Percentiles rank a stretch among this genome's conserved stretches.
Conservation (phyloP, 1,140 invertebrate species). For the Brachionus sp. region DNA sequence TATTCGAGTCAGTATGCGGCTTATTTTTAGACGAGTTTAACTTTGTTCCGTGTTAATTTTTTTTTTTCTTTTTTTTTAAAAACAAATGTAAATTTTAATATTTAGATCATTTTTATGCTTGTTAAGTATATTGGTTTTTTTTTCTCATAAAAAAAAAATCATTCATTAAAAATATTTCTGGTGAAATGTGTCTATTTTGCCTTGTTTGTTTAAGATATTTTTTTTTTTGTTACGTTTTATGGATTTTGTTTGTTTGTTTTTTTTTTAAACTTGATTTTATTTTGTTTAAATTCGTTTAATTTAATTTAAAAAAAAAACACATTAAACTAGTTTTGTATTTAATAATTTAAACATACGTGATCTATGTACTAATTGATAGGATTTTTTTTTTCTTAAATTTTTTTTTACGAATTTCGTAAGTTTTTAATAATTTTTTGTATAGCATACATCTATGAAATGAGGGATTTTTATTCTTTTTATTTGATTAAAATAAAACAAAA, state of each 20-base stretch:
- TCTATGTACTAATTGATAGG: background rate
- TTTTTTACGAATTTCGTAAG: background rate
- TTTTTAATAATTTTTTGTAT: background rate
- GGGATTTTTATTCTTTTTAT: background rate
- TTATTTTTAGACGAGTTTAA: conserved; percentile 10
- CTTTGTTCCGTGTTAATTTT: background rate
- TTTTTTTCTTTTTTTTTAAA: background rate
- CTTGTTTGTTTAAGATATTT: background rate
- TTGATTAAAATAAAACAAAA: background rate
- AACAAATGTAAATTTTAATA: background rate
- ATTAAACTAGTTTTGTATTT: background rate
- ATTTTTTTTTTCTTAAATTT: background rate
- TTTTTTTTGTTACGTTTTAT: background rate
- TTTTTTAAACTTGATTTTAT: background rate
- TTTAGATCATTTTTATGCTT: background rate
- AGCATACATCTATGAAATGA: background rate
- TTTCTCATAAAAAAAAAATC: background rate
- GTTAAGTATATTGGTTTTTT: background rate
- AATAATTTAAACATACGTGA: background rate
- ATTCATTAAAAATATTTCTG: too few relatives aligned
- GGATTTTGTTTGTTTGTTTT: background rate
- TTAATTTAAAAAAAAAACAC: background rate
- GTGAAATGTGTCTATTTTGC: too few relatives aligned
- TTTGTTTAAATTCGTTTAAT: background rate
- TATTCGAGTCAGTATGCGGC: conserved; percentile 15